Evolutionary conservation across 1,140 invertebrate species (phyloP), one percentile per base, ranked within the genome.

Genomic region (Ceratitis capitata): DNA sequence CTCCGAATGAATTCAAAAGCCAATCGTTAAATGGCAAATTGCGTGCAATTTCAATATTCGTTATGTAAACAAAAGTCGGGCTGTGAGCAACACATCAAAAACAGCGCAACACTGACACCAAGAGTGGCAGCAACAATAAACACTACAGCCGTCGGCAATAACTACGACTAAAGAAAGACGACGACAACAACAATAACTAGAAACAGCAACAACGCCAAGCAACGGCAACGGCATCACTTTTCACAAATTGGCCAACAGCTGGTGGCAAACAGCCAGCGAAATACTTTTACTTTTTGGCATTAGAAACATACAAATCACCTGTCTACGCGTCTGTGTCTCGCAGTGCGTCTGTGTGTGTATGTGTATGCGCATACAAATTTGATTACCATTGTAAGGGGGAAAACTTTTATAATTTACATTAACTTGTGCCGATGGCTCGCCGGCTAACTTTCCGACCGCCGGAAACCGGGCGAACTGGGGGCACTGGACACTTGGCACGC

Each of bases 1-100:
- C n/a, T n/a, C n/a, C n/a, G n/a, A n/a, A n/a, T n/a, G n/a, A 78
- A 78, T 78, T 78, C 42, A 78, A 45, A 78, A 78, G 39, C n/a
- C 69, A 45, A 47, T 78, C 39, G 69, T 14, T n/a, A 45, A 78
- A 78, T 47, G 69, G 19, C 69, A 23, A 78, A 78, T 47, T 78
- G 69, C 69, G 26, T n/a, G 45, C 42, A 45, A 78, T 78, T 78
- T 78, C 69, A 78, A 78, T 78, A 47, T 47, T 78, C 69, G 42
- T 78, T 45, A 78, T 35, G 69, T 78, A 78, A 78, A 78, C 69
- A 78, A 78, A 19, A n/a, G 19, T 45, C 69, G 45, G 69, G 1
- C 19, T 16, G 1, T 35, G 56, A 29, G 51, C 51, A 53, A 14
- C 47, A n/a, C n/a, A n/a, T n/a, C n/a, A n/a, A n/a, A n/a, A n/a